Evolutionary conservation across 2,888 invertebrate species (phyloP).

Genomic region (Polietes domitor): DNA sequence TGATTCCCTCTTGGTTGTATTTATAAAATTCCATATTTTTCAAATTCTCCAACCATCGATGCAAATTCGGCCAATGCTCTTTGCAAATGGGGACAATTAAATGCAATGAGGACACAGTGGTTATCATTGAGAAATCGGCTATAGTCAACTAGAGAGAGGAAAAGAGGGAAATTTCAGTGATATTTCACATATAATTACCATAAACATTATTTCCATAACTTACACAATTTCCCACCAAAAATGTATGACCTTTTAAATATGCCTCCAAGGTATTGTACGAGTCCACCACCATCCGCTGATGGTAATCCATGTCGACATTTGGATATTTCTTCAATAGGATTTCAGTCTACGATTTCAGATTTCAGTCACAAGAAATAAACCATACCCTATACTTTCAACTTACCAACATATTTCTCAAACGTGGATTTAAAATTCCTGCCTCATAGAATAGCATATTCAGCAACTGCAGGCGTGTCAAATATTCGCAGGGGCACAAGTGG

Average conservation of each 20-base stretch:
- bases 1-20: conserved; percentile 74
- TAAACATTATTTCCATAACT: conserved; percentile 65
- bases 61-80: conserved; percentile 77
- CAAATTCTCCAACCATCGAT: conserved; percentile 75
- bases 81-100: conserved; percentile 79
- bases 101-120: conserved; percentile 79
- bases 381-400: conserved; percentile 27
- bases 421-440: conserved; percentile 72
- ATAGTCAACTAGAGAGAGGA: conserved; percentile 75
- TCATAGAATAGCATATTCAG: conserved; percentile 78
- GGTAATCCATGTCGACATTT: conserved; percentile 74
- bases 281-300: conserved; percentile 76
- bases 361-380: neutral
- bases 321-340: conserved; percentile 74
- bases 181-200: no score
- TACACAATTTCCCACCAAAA: conserved; percentile 74
- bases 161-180: no score
- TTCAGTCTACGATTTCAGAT: conserved; percentile 71
- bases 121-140: conserved; percentile 80
- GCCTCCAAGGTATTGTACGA: conserved; percentile 79
- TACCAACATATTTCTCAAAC: conserved; percentile 73
- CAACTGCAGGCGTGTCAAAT: conserved; percentile 72
- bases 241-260: conserved; percentile 74
- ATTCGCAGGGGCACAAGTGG: conserved; percentile 72
- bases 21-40: conserved; percentile 73